Base-by-base conservation (phyloP, 2,797 vertebrate species). In the Cichlasoma orientale region DNA sequence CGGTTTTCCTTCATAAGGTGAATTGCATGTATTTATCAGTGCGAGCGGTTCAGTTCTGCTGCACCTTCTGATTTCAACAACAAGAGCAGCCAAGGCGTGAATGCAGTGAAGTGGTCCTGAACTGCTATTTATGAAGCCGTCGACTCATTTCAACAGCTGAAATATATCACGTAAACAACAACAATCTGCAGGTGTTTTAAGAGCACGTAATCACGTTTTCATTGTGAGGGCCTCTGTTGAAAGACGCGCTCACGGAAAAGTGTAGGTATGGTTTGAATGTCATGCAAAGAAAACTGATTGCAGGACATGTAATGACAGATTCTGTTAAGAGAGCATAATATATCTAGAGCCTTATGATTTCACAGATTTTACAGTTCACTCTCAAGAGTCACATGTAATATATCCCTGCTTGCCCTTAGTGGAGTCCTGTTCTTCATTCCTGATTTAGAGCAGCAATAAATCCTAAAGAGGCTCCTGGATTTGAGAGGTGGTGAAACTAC, bases 391-490 rank as follows among this genome's bases (percentile, higher is more conserved):
- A 72, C 76, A 85, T 87, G 82, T 73, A 77, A 87, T 82, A 90
- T 89, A 84, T 89, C 80, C 78, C 72, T 82, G 83, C 79, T 83
- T 88, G 84, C 84, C 89, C 91, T 91, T 82, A 84, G 87, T 75
- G 75, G 76, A 86, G 88, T 91, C 77, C n/a, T 36, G 92, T 92
- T 93, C 92, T 93, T 92, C 88, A 94, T 86, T 90, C 80, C 87
- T 92, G 59, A 55, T 94, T 94, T 94, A 93, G 88, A 89, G 93
- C 92, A 91, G 92, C 92, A 80, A 86, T 91, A 91, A 93, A 95
- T 95, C 89, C 91, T 86, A 86, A 84, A 89, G 91, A 92, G 92
- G 88, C 70, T 91, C 91, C 92, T 88, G 82, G 93, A 92, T 94
- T 92, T 76, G 84, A 83, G 81, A 83, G 86, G 83, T 86, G 90